Evolutionary conservation across 2,797 vertebrate species (phyloP).

Genomic region (Eospalax fontanierii): DNA sequence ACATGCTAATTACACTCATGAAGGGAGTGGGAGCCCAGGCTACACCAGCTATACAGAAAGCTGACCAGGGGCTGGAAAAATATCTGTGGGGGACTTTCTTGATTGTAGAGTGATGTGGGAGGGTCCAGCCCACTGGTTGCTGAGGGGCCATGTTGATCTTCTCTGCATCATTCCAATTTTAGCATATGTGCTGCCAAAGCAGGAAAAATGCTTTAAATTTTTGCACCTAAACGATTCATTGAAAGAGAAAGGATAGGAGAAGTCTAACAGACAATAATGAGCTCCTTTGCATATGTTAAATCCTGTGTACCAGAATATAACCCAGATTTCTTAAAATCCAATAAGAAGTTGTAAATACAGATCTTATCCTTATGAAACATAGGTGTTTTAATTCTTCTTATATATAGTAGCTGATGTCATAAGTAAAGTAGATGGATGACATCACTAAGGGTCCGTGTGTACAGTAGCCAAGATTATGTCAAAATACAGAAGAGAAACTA

Average conservation of each 20-base stretch:
- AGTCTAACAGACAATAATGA: not conserved
- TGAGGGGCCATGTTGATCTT: too few relatives aligned
- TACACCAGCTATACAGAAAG: not conserved
- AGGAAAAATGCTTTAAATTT: too few relatives aligned
- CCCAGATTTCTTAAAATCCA: not conserved
- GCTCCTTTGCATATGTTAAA: not conserved
- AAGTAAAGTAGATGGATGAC: conserved; percentile 12
- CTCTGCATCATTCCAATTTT: too few relatives aligned
- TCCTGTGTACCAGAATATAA: not conserved
- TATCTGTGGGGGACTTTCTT: too few relatives aligned
- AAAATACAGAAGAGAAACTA: conserved; percentile 9
- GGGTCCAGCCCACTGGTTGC: too few relatives aligned
- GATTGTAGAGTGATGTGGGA: too few relatives aligned
- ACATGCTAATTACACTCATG: not conserved
- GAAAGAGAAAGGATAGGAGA: not conserved
- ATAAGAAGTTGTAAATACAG: not conserved
- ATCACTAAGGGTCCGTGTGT: not conserved
- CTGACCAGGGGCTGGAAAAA: not conserved
- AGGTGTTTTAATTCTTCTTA: not conserved
- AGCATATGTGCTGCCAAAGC: too few relatives aligned
- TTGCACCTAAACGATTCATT: too few relatives aligned
- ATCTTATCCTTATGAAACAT: not conserved
- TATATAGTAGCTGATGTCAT: not conserved
- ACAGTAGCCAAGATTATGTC: not conserved
- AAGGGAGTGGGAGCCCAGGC: not conserved